Evolutionary conservation across 2,797 vertebrate genomes (phyloP).

Genomic region (Pagetopsis macropterus): DNA sequence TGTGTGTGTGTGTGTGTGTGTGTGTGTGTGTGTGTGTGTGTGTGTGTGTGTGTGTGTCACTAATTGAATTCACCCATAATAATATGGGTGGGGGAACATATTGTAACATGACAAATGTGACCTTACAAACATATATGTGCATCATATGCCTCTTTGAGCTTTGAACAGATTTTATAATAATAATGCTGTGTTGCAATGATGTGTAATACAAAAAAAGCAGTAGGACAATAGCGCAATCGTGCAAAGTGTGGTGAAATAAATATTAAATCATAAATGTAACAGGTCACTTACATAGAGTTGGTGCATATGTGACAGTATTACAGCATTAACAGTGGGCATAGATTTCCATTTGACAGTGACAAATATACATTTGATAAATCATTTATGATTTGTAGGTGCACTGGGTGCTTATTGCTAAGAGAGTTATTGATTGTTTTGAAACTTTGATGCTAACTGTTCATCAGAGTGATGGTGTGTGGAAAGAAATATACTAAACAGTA

Average conservation of each 20-base stretch:
- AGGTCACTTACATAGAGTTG: no score
- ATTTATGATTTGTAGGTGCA: neutral
- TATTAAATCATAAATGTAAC: no score
- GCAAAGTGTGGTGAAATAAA: no score
- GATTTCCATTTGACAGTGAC: neutral
- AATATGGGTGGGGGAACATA: slow-evolving; percentile 20
- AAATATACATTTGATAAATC: neutral
- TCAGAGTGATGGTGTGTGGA: neutral
- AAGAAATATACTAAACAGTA: neutral
- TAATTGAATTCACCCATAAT: slow-evolving; percentile 65
- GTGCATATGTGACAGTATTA: no score
- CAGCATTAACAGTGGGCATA: neutral
- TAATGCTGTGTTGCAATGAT: slow-evolving; percentile 11
- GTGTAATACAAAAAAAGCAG: neutral
- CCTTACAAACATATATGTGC: slow-evolving; percentile 44
- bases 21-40: slow-evolving; percentile 25
- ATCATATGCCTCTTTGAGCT: slow-evolving; percentile 15
- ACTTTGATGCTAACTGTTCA: slow-evolving; percentile 1
- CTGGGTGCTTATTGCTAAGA: neutral
- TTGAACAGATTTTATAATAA: slow-evolving; percentile 21
- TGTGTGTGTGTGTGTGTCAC: slow-evolving; percentile 26
- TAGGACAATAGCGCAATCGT: no score
- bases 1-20: slow-evolving; percentile 26
- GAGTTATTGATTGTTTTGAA: slow-evolving; percentile 1
- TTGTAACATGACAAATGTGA: slow-evolving; percentile 38